These are phyloP conservation scores for Dysmachus trigonus DNA, from an alignment of 2,888 invertebrate genomes.

Conservation along the genomic window DNA sequence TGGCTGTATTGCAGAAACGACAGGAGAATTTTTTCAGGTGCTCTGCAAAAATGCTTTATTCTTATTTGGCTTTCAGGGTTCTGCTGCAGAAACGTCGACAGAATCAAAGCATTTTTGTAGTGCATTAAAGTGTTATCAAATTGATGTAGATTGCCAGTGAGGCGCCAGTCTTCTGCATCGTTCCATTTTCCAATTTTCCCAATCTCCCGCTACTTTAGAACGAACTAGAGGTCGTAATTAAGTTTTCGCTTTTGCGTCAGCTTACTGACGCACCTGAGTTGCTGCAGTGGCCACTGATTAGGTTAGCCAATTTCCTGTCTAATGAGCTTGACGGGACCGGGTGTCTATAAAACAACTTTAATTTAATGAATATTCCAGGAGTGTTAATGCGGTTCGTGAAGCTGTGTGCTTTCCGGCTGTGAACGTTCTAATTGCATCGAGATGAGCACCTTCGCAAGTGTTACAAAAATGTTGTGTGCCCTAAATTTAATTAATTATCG, in stretches of 20 bases:
- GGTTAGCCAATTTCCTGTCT: neutral
- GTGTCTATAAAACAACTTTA: neutral
- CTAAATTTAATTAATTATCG: neutral
- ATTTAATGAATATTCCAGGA: neutral
- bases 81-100: neutral
- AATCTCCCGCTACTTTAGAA: neutral
- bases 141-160: neutral
- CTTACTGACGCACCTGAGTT: neutral
- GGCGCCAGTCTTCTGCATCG: conserved; percentile 18
- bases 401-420: neutral
- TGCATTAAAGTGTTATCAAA: neutral
- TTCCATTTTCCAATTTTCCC: conserved; percentile 14
- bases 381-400: neutral
- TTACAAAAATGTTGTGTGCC: neutral
- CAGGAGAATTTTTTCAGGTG: neutral
- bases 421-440: neutral
- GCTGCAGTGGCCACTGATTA: neutral
- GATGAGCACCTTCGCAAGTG: neutral
- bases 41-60: neutral
- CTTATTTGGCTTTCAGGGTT: neutral
- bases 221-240: neutral
- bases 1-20: neutral
- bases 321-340: neutral
- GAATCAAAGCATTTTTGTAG: neutral
- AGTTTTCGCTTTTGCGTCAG: neutral